A percentile compares a stretch with the other conserved stretches of the same genome.
Evolutionary conservation across 2,888 invertebrate genomes (phyloP).

Genomic region (Uloborus plumipes): DNA sequence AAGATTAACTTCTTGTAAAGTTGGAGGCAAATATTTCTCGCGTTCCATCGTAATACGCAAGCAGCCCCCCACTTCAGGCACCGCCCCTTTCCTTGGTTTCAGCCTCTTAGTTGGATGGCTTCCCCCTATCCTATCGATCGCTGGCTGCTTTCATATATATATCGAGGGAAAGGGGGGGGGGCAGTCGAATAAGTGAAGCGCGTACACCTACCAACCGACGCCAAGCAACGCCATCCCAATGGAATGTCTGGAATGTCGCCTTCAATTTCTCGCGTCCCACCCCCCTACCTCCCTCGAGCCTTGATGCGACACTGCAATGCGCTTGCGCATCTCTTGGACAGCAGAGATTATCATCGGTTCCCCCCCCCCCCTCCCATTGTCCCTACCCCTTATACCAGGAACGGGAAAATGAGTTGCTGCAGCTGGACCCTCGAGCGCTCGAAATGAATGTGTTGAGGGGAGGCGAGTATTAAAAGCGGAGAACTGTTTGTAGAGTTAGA

Average conservation of each 20-base stretch:
- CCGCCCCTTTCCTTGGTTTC: slow-evolving; percentile 23
- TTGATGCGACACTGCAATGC: slow-evolving; percentile 27
- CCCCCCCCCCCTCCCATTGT: slow-evolving; percentile 8
- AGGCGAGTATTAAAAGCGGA: slow-evolving; percentile 11
- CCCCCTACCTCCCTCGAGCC: neutral
- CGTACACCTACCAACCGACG: slow-evolving; percentile 61
- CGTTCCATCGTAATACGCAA: slow-evolving; percentile 41
- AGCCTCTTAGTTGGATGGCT: slow-evolving; percentile 14
- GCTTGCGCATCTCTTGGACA: slow-evolving; percentile 36
- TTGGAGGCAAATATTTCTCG: slow-evolving; percentile 59
- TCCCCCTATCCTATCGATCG: slow-evolving; percentile 39
- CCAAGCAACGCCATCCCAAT: slow-evolving; percentile 59
- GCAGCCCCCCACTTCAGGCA: slow-evolving; percentile 19
- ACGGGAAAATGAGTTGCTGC: slow-evolving; percentile 38
- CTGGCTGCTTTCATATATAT: slow-evolving; percentile 19
- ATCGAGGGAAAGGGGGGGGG: neutral
- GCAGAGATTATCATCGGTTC: slow-evolving; percentile 43
- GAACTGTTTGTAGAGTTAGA: slow-evolving; percentile 15
- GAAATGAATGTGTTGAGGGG: neutral
- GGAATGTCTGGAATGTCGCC: slow-evolving; percentile 63
- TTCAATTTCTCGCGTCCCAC: slow-evolving; percentile 38
- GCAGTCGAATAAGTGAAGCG: slow-evolving; percentile 31
- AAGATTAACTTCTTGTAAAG: slow-evolving; percentile 59
- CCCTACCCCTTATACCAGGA: slow-evolving; percentile 7
- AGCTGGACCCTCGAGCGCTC: neutral